Base-by-base conservation (phyloP, 2,113 vertebrate genomes). In the Semnornis frantzii region DNA sequence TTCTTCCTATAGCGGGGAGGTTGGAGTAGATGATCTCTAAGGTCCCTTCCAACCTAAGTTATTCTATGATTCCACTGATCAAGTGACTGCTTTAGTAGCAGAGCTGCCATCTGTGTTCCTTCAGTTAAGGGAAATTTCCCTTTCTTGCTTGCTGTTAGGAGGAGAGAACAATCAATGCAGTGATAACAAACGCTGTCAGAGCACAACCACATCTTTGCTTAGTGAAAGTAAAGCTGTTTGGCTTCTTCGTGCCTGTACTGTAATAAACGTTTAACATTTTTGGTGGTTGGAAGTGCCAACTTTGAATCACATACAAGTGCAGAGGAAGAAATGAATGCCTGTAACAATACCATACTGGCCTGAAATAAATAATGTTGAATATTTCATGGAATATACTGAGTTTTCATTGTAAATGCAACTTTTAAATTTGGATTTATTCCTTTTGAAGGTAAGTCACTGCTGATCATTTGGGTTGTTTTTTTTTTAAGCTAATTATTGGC, bases 361-460 rank as follows among this genome's bases (percentile, higher is more conserved):
- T 72, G 72, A 89, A 97, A 96, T 94, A 96, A 95, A 96, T 23
- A 34, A 48, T 60, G 82, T 74, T 89, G 24, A 82, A 8, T 87
- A 79, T 87, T 95, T 94, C 17, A 8, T 89, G 89, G n/a, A 79
- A 39, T 44, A 60, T 50, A 2, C 42, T 66, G 75, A 63, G 77
- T 94, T 94, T 89, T 96, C 48, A 62, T 95, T 90, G 44, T 44
- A 58, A 81, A 64, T 62, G 5, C 27, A 60, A 44, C 12, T 71
- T 85, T 34, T 68, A 5, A 10, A 60, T 87, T 58, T 85, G 3
- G 72, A 70, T 76, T 33, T 57, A 5, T 17, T 65, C 15, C 63
- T 8, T 39, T 62, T 82, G 76, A 92, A 89, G 27, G 39, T 70
- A 87, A 79, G 55, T 85, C 13, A 19, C 34, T 72, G 28, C n/a